Percentiles rank a stretch among this genome's conserved stretches.
Evolutionary conservation across 2,797 vertebrate species (phyloP).

Genomic region (Lagorchestes hirsutus): DNA sequence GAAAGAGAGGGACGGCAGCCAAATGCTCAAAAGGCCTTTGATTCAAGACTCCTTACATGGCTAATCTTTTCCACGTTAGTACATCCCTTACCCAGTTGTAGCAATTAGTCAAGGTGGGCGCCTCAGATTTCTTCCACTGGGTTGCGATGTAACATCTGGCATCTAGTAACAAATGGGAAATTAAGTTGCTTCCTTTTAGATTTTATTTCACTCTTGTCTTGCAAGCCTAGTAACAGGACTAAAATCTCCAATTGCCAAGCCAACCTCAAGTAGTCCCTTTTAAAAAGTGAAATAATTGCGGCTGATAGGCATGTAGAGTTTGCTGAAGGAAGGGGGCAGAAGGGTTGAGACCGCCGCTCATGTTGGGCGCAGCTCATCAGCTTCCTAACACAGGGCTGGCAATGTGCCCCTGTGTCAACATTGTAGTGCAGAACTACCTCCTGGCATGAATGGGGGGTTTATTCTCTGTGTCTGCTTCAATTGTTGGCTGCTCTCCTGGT

Average conservation of each 20-base stretch:
- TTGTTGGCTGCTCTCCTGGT: not conserved
- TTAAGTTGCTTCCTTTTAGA: constrained; percentile 44
- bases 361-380: not conserved
- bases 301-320: constrained; percentile 6
- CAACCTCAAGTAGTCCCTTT: not conserved
- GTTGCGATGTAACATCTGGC: constrained; percentile 46
- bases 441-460: not conserved
- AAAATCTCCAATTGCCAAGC: constrained; percentile 37
- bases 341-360: not conserved
- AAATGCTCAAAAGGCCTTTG: constrained; percentile 52
- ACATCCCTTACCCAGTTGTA: not conserved
- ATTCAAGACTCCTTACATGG: constrained; percentile 26
- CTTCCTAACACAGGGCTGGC: constrained; percentile 31
- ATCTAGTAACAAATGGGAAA: constrained; percentile 51
- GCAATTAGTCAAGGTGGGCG: constrained; percentile 64
- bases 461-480: not conserved
- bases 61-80: constrained; percentile 36
- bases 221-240: constrained; percentile 34
- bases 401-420: not conserved
- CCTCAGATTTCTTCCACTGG: constrained; percentile 58
- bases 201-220: constrained; percentile 46
- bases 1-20: constrained; percentile 49
- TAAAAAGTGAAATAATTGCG: constrained; percentile 24
- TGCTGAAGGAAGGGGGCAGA: constrained; percentile 22
- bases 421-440: not conserved